These are phyloP conservation scores for Pseudococcus viburni DNA, from an alignment of 2,888 invertebrate species.

Conservation along the genomic window DNA sequence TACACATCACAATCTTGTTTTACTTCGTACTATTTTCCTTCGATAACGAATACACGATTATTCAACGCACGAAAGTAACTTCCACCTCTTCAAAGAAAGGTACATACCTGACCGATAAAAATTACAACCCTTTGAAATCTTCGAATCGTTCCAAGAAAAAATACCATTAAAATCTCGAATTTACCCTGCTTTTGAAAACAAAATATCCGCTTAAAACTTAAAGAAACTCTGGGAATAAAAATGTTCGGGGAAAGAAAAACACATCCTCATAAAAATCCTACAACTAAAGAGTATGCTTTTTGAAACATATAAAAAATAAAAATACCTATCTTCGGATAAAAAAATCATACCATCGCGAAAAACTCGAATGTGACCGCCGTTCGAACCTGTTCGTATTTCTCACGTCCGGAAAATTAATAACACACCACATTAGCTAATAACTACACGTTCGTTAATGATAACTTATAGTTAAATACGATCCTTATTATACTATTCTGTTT, in stretches of 20 bases:
- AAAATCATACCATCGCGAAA: not conserved
- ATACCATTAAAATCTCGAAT: not conserved
- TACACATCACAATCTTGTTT: constrained; percentile 49
- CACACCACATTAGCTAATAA: not conserved
- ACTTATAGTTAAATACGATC: not conserved
- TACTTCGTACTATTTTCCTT: constrained; percentile 34
- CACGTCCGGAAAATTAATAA: not conserved
- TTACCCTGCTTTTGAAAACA: constrained; percentile 5
- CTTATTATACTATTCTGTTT: not conserved
- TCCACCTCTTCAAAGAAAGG: not conserved
- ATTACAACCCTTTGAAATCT: not conserved
- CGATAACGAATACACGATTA: not conserved
- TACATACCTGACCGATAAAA: not conserved
- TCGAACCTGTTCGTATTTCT: not conserved
- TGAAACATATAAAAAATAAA: not conserved
- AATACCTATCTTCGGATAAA: not conserved
- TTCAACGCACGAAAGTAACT: not conserved
- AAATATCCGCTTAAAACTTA: not conserved
- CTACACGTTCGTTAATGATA: not conserved
- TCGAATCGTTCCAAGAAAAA: not conserved
- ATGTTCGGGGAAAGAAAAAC: not conserved
- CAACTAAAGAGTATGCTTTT: not conserved
- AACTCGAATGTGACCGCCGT: not conserved
- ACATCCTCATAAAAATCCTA: not conserved
- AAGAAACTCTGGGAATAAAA: not conserved